These are phyloP conservation scores for Holacanthus passer DNA, from an alignment of 2,113 vertebrate genomes.

Conservation along the genomic window DNA sequence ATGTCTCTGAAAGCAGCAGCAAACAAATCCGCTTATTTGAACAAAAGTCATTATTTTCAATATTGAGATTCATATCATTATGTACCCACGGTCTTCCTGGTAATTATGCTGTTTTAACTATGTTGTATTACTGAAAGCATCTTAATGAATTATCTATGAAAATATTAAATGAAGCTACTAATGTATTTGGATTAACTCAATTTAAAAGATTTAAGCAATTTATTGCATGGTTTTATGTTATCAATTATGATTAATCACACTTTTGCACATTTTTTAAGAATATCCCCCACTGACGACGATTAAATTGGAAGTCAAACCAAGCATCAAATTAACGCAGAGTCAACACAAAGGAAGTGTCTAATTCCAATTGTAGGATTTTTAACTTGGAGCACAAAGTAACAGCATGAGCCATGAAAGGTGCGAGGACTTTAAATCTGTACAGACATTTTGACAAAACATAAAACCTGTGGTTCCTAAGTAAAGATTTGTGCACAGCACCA, in stretches of 20 bases:
- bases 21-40: neutral
- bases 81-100: neutral
- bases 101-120: neutral
- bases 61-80: neutral
- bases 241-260: slow-evolving; percentile 23
- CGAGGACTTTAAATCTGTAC: neutral
- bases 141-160: slow-evolving; percentile 11
- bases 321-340: slow-evolving; percentile 43
- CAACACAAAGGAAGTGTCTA: slow-evolving; percentile 13
- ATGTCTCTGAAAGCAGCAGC: neutral
- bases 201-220: slow-evolving; percentile 31
- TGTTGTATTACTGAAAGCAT: slow-evolving; percentile 7
- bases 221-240: slow-evolving; percentile 12
- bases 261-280: slow-evolving; percentile 25
- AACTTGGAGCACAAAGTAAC: slow-evolving; percentile 11
- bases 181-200: slow-evolving; percentile 33
- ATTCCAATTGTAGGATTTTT: slow-evolving; percentile 23
- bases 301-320: slow-evolving; percentile 28
- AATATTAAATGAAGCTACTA: slow-evolving; percentile 9
- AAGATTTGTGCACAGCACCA: neutral
- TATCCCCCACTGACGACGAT: slow-evolving; percentile 27
- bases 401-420: neutral
- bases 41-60: neutral
- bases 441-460: neutral
- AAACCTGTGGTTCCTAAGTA: neutral